A percentile compares a stretch with the other conserved stretches of the same genome.
Evolutionary conservation across 2,113 vertebrate species (phyloP).

Genomic region (Jacana jacana): DNA sequence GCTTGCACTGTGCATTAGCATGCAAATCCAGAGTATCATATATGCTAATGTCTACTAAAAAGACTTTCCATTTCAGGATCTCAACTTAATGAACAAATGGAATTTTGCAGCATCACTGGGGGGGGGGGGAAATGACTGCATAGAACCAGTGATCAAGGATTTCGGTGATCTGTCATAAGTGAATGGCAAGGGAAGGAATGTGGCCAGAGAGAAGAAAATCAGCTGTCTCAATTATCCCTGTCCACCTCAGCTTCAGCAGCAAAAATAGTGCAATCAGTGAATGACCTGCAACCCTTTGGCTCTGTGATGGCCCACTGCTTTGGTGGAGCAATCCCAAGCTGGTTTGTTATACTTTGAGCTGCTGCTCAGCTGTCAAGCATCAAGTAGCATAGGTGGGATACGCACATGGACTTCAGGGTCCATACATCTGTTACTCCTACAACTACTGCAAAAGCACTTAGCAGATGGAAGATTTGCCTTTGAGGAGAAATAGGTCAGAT

Average conservation of each 20-base stretch:
- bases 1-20: background rate
- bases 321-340: background rate
- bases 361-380: background rate
- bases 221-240: background rate
- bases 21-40: background rate
- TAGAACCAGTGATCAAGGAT: background rate
- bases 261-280: background rate
- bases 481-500: constrained; percentile 1
- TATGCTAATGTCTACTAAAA: background rate
- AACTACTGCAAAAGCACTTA: background rate
- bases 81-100: background rate
- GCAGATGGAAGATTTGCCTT: constrained; percentile 12
- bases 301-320: background rate
- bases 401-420: background rate
- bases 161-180: background rate
- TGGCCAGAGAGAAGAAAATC: background rate
- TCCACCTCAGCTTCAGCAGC: background rate
- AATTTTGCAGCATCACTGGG: background rate
- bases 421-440: background rate
- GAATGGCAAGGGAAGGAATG: background rate
- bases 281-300: background rate
- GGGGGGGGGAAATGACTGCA: background rate
- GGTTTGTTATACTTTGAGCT: background rate
- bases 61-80: background rate
- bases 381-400: background rate